Base-by-base conservation (phyloP, 2,888 invertebrate genomes). In the Aleiodes testaceus region DNA sequence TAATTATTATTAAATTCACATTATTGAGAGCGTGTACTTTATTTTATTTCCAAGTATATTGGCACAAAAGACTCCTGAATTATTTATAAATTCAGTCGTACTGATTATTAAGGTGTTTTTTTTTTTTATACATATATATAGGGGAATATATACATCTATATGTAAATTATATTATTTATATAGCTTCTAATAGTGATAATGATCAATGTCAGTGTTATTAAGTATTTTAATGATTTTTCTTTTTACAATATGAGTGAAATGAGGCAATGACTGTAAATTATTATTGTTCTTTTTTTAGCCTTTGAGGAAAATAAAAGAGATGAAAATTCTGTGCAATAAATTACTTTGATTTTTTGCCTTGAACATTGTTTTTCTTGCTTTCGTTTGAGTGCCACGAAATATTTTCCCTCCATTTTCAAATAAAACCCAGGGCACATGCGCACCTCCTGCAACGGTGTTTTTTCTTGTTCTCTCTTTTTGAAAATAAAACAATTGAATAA, bases 71-170 rank as follows among this genome's bases (percentile, higher is more conserved):
- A 81, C 77, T 82, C 74, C 72, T 78, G 74, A 82, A 76, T 80
- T 36, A 45, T 53, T 55, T 26, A 63, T 14, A 47, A 16, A 63
- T 63, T 44, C 63, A 63, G 69, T 81, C 75, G 75, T 81, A 82
- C 77, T 83, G 79, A 83, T 82, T 82, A 82, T 78, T 81, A 83
- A 81, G 77, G 73, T 81, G 81, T 82, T 81, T 77, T 82, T 26
- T n/a, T n/a, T n/a, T n/a, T n/a, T n/a, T n/a, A n/a, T n/a, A 26
- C 26, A 26, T 26, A 5, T 26, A 26, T 5, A 26, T 26, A n/a
- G n/a, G n/a, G n/a, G n/a, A n/a, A n/a, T n/a, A n/a, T n/a, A n/a
- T n/a, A n/a, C n/a, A n/a, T n/a, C n/a, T n/a, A n/a, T n/a, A n/a
- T n/a, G 61, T 55, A 30, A 42, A 44, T 53, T 42, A 59, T 11